Evolutionary conservation across 2,888 invertebrate genomes (phyloP).

Genomic region (Selenia dentaria): DNA sequence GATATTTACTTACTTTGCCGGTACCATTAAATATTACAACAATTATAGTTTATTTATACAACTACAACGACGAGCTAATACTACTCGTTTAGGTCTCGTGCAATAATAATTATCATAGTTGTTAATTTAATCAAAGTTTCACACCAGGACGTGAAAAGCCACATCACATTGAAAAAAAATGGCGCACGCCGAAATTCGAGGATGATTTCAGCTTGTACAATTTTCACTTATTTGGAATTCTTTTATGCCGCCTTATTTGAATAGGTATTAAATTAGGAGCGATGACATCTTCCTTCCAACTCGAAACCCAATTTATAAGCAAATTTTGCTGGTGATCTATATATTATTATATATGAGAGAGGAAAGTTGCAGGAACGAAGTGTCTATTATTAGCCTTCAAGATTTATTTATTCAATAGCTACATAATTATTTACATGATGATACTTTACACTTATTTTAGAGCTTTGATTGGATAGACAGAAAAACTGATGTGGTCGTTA

Average conservation of each 20-base stretch:
- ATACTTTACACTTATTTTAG: neutral
- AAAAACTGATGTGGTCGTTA: no score
- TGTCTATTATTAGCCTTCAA: constrained; percentile 17
- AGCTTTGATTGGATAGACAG: neutral
- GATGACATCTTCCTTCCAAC: constrained; percentile 43
- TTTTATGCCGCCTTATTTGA: constrained; percentile 37
- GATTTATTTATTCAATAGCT: constrained; percentile 10
- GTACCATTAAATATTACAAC: no score
- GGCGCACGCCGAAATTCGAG: no score
- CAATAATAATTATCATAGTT: no score
- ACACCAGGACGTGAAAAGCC: no score
- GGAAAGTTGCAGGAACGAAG: constrained; percentile 16
- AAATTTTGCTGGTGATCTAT: constrained; percentile 40
- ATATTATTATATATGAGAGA: neutral
- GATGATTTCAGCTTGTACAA: constrained; percentile 24
- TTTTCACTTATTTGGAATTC: constrained; percentile 40
- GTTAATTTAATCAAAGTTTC: no score
- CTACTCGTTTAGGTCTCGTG: no score
- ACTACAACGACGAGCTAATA: no score
- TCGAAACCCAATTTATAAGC: constrained; percentile 54
- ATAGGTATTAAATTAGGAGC: constrained; percentile 46
- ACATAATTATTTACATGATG: neutral
- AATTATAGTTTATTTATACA: no score
- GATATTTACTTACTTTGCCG: no score
- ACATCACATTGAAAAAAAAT: no score